Evolutionary conservation across 2,113 vertebrate genomes (phyloP).

Genomic region (Chionodraco myersi): DNA sequence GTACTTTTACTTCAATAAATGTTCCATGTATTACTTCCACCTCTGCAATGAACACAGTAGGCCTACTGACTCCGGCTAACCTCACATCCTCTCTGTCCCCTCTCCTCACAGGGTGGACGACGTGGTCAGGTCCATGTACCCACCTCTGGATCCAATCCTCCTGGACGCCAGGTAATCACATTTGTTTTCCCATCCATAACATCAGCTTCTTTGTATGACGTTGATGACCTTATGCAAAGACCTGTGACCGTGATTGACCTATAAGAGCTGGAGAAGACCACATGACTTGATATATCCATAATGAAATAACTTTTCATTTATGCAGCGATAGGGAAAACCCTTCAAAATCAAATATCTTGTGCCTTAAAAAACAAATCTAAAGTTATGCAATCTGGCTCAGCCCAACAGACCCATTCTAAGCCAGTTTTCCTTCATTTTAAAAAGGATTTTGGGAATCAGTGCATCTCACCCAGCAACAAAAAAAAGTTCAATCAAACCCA

Average conservation of each 20-base stretch:
- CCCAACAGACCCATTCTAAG: not conserved
- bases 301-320: not conserved
- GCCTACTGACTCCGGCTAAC: not conserved
- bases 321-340: not conserved
- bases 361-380: not conserved
- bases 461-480: conserved; percentile 13
- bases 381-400: not conserved
- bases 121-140: conserved; percentile 96
- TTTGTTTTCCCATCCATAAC: conserved; percentile 4
- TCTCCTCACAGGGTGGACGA: conserved; percentile 89
- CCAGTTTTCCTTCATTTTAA: not conserved
- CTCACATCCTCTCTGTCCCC: not conserved
- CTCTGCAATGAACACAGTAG: not conserved
- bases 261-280: not conserved
- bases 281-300: conserved; percentile 1
- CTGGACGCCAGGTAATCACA: conserved; percentile 91
- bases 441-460: not conserved
- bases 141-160: conserved; percentile 94
- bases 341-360: not conserved
- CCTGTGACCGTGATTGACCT: conserved; percentile 1
- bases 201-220: not conserved
- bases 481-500: not conserved
- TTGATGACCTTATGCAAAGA: conserved; percentile 5
- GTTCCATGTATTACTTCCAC: too few relatives aligned
- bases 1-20: too few relatives aligned